Base-by-base conservation (phyloP, 2,888 invertebrate species). In the Omphaloscelis lunosa region DNA sequence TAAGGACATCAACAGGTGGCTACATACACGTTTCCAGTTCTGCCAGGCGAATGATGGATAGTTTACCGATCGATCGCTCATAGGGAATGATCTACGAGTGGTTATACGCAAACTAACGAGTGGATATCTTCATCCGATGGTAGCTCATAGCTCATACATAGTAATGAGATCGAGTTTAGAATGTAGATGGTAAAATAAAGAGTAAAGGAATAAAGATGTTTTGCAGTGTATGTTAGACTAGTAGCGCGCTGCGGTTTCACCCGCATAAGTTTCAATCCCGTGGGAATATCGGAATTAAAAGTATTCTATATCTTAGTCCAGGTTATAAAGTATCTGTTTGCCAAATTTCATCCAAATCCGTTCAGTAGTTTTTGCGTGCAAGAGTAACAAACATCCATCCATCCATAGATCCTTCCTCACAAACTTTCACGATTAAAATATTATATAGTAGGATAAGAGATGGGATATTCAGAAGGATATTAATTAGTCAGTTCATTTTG, bases 81-180 rank as follows among this genome's bases (percentile, higher is more conserved):
- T 86, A 85, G 75, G 61, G 85, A 81, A 59, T 29, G 75, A 86
- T 88, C 80, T 80, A 84, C 59, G 82, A 76, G 66, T 66, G 68
- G 41, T 41, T 70, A n/a, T 27, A 59, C 27, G 63, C n/a, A 39
- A 72, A 72, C 83, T 90, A 90, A 88, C 85, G 82, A 89, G 80
- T 80, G 29, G 39, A 90, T 89, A 86, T 90, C 90, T 90, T 86
- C 82, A 90, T 89, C 81, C 66, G 53, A 69, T 66, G 71, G 72
- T 84, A 79, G 79, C 53, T 53, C n/a, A n/a, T 27, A 8, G 17
- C 84, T 75, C 77, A 85, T 89, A 80, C 84, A 86, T 90, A 89
- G 70, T 83, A 75, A 89, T 87, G 86, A 87, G 84, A 17, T 59
- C 45, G 27, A 45, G 23, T 27, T 59, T 45, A 58, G 29, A 77